Evolutionary conservation across 64 coral and sea anemone genomes (phyloP).

Genomic region (Dendronephthya gigantea): DNA sequence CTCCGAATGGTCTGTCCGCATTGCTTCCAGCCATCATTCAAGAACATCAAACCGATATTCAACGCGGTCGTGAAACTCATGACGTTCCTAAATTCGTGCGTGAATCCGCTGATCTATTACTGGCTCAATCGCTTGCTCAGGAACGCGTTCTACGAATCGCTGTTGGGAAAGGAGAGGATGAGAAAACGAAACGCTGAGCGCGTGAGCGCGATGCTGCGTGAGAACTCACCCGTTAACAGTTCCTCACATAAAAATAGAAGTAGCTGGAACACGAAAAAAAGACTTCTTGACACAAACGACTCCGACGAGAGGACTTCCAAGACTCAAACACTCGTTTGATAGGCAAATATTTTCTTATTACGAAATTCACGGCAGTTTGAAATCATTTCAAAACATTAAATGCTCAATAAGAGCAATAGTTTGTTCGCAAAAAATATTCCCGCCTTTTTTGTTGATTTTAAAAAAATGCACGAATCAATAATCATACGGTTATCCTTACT

Average conservation of each 20-base stretch:
- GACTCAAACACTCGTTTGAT: not conserved
- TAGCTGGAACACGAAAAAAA: not conserved
- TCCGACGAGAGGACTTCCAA: not conserved
- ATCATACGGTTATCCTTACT: too few species aligned
- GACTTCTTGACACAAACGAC: not conserved
- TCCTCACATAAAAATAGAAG: not conserved
- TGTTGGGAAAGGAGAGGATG: not conserved
- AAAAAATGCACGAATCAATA: too few species aligned
- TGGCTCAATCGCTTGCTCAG: constrained; percentile 68
- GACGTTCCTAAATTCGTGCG: constrained; percentile 77
- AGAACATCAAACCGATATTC: constrained; percentile 39
- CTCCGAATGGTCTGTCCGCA: constrained; percentile 45
- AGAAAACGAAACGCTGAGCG: not conserved
- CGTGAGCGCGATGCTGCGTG: not conserved
- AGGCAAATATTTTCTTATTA: too few species aligned
- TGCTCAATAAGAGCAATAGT: too few species aligned
- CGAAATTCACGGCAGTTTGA: too few species aligned
- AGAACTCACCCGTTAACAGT: not conserved
- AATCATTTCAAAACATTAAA: too few species aligned
- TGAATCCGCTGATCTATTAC: constrained; percentile 87
- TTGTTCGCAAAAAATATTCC: too few species aligned
- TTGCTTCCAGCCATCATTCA: constrained; percentile 54
- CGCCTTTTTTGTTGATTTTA: too few species aligned
- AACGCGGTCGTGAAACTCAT: constrained; percentile 73
- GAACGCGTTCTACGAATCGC: constrained; percentile 30